A percentile compares a stretch with the other conserved stretches of the same genome.
These are phyloP conservation scores for Taphrorychus bicolor DNA, from an alignment of 2,888 invertebrate genomes.

Conservation along the genomic window DNA sequence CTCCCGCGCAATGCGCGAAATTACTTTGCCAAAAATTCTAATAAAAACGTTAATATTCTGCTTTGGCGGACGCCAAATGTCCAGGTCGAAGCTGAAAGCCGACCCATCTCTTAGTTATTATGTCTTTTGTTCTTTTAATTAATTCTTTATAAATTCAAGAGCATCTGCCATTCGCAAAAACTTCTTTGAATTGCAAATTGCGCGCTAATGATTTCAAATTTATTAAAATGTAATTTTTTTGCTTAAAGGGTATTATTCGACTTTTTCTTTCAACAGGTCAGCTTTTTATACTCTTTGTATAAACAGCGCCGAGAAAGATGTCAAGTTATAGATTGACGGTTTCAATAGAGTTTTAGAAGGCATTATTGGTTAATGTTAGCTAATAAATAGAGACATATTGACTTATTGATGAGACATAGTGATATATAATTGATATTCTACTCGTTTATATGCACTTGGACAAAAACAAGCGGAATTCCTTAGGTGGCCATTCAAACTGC, in stretches of 20 bases:
- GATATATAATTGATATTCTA: no score
- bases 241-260: background rate
- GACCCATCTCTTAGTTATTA: background rate
- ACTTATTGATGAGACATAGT: no score
- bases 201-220: background rate
- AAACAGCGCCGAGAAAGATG: no score
- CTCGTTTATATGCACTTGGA: no score
- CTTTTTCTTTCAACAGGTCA: background rate
- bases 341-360: no score
- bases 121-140: slow-evolving; percentile 3
- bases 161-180: slow-evolving; percentile 1
- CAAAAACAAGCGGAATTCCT: background rate
- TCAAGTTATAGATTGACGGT: no score
- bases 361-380: no score
- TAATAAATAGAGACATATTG: no score
- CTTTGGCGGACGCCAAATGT: background rate
- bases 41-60: background rate
- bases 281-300: no score
- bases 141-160: background rate
- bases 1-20: background rate
- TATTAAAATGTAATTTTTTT: background rate
- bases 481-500: background rate
- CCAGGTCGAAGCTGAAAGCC: background rate
- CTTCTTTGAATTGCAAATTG: slow-evolving; percentile 2
- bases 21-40: background rate